Base-by-base conservation (phyloP, 1,140 invertebrate genomes). In the Temnothorax longispinosus region DNA sequence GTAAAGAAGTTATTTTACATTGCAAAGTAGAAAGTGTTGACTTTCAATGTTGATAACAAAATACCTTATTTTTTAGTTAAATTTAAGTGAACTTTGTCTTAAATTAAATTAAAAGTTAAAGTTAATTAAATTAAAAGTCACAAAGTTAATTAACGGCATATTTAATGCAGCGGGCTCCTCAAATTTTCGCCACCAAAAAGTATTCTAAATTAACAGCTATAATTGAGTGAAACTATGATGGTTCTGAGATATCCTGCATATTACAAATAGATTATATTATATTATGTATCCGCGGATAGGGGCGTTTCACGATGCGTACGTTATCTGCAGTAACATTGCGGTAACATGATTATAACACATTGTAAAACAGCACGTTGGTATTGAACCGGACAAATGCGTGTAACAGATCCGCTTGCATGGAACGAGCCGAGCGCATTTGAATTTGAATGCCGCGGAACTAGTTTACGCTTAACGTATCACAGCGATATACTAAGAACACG, bases 311-410 rank as follows among this genome's bases (percentile, higher is more conserved):
- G 69, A 38, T 75, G 80, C 44, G 80, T 71, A 69, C 21, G 64
- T 82, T 75, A 75, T 50, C 54, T 74, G 80, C 69, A 74, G 52
- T 54, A 71, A 84, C 54, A 35, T 84, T 84, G 69, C 44, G 80
- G 69, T 75, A 75, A 84, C 41, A 60, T 75, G 69, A 84, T 75
- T 84, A 75, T 84, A 84, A 84, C 80, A 75, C 69, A 74, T 84
- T 75, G 80, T 84, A 84, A 84, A 84, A 84, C 67, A 18, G 69
- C 41, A 75, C 71, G 47, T 50, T 41, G 77, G 47, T 84, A 67
- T 54, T 84, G 80, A 84, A 75, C 80, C 69, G 54, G 69, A 75
- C 80, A 74, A 84, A 74, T 62, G 32, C 44, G 54, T 75, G 69
- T 84, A 82, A 82, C 80, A 84, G 69, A 74, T 84, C 44, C 54